phyloP scores from a whole-genome alignment of 2,888 invertebrate species.

The Eubasilissa splendida region DNA sequence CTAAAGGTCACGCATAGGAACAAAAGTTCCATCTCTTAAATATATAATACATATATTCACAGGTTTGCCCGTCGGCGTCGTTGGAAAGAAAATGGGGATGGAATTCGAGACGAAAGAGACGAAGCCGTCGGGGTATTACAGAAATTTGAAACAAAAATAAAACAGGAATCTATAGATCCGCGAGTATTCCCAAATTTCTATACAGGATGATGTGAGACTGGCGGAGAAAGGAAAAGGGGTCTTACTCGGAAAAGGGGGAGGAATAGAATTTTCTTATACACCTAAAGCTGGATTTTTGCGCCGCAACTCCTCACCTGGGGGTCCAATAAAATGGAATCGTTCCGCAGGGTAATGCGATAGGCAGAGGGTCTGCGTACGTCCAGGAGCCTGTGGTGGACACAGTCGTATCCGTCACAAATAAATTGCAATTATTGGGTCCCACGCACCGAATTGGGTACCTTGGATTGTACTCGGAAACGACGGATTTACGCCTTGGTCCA shows the following conservation, averaged over 20 bases:
- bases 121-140: slow-evolving; percentile 39
- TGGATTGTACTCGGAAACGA: no score
- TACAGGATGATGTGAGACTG: neutral
- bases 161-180: slow-evolving; percentile 16
- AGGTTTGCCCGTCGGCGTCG: neutral
- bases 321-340: slow-evolving; percentile 51
- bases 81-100: neutral
- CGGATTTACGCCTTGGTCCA: no score
- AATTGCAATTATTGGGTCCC: slow-evolving; percentile 33
- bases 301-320: slow-evolving; percentile 46
- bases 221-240: slow-evolving; percentile 10
- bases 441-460: slow-evolving; percentile 4
- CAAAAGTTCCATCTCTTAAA: slow-evolving; percentile 25
- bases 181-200: slow-evolving; percentile 36
- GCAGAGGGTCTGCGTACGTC: slow-evolving; percentile 29
- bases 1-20: slow-evolving; percentile 32
- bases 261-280: slow-evolving; percentile 17
- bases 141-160: slow-evolving; percentile 46
- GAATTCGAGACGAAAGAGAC: slow-evolving; percentile 31
- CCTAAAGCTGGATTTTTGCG: slow-evolving; percentile 32
- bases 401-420: slow-evolving; percentile 30
- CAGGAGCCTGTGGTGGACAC: slow-evolving; percentile 11
- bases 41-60: slow-evolving; percentile 29
- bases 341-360: slow-evolving; percentile 28
- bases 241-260: slow-evolving; percentile 4